These are phyloP conservation scores for Lipotes vexillifer DNA, from an alignment of 2,113 vertebrate species.

Conservation along the genomic window DNA sequence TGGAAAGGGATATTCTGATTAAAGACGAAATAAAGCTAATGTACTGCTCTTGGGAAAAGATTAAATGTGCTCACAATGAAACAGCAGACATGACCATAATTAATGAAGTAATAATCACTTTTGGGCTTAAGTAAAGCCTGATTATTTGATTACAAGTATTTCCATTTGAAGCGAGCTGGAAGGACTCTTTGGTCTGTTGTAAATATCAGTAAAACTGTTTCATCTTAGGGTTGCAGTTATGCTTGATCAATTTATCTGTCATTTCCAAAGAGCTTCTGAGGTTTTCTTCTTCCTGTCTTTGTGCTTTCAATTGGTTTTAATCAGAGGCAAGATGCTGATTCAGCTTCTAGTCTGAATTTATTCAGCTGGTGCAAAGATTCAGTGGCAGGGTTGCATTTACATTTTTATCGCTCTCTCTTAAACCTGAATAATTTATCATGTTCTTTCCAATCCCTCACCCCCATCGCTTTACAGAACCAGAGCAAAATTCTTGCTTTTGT, in stretches of 20 bases:
- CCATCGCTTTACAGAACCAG: not conserved
- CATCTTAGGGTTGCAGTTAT: not conserved
- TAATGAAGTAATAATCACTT: slow-evolving; percentile 38
- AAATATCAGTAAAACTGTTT: not conserved
- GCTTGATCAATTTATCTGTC: slow-evolving; percentile 23
- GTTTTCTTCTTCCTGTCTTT: slow-evolving; percentile 35
- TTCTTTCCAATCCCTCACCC: not conserved
- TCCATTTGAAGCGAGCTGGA: not conserved
- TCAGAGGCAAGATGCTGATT: slow-evolving; percentile 56
- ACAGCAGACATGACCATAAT: not conserved
- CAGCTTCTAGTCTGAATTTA: slow-evolving; percentile 60
- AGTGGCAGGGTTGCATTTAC: slow-evolving; percentile 41
- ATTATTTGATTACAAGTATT: slow-evolving; percentile 19
- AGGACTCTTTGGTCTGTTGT: not conserved
- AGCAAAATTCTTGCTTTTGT: slow-evolving; percentile 26
- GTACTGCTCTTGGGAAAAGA: not conserved
- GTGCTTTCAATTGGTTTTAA: slow-evolving; percentile 49
- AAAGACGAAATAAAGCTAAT: not conserved
- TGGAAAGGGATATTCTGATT: not conserved
- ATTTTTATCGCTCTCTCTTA: slow-evolving; percentile 66
- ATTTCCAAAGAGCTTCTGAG: slow-evolving; percentile 36
- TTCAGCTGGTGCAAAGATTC: slow-evolving; percentile 60
- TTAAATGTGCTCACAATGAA: slow-evolving; percentile 3
- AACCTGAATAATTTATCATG: slow-evolving; percentile 67
- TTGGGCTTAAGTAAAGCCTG: slow-evolving; percentile 53